Evolutionary conservation across 1,140 invertebrate species (phyloP), one percentile per base, ranked within the genome.

Genomic region (Cyphomyrmex costatus): DNA sequence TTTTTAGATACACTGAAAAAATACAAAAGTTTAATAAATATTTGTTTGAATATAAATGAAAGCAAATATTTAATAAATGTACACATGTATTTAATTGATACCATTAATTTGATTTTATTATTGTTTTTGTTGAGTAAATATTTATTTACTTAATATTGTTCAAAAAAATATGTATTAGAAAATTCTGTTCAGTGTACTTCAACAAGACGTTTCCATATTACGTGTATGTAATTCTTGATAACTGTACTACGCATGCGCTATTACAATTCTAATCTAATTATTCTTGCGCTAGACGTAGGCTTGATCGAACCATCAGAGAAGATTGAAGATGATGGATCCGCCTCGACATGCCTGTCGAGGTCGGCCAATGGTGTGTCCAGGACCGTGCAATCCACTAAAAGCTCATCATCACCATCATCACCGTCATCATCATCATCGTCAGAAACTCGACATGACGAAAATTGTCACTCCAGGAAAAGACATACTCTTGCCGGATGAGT

Each of bases 321-420:
- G 46, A 33, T 33, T 56, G 51, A 87, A 16, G 3, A 71, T 6
- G 58, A 89, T 73, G 74, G 49, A 56, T 30, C 33, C 42, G 24
- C 60, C 86, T 19, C 83, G 71, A 63, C 88, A 86, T 21, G 27
- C 65, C 68, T 87, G 73, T 60, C 36, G 30, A 46, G 88, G 87
- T 24, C 86, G 71, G 24, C 36, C 78, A 42, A 66, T 77, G 30
- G 80, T 87, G 0, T 92, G 91, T 33, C 88, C 85, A 0, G 91
- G 91, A 5, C 74, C 84, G 3, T 92, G 91, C 73, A 92, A 92
- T 68, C 87, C 87, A 1, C 73, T 83, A 30, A 73, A 46, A 8
- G 30, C 53, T 60, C 79, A 60, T 61, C 68, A 83, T 33, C 21
- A 30, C 12, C 53, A 73, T 24, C 79, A 74, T 19, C 79, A 83